Evolutionary conservation across 2,113 vertebrate genomes (phyloP).

Genomic region (Siniperca knerii): DNA sequence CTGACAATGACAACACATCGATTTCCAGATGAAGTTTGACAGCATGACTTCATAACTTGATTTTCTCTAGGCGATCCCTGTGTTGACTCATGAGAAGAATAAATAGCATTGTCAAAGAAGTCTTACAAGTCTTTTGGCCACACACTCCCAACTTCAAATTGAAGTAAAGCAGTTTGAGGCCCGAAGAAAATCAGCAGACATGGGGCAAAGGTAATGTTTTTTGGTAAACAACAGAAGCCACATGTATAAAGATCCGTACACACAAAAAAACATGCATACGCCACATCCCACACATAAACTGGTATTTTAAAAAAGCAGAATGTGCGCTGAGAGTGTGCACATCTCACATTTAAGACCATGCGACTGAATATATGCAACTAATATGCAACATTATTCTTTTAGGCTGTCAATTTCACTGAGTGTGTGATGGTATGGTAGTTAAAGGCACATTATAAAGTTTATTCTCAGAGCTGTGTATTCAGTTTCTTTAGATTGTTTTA

Average conservation of each 20-base stretch:
- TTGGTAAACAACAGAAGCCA: not conserved
- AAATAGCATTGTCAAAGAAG: not conserved
- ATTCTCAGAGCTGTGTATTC: not conserved
- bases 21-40: conserved; percentile 44
- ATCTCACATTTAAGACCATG: no score
- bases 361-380: not conserved
- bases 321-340: no score
- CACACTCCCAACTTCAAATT: not conserved
- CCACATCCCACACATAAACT: not conserved
- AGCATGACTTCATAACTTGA: conserved; percentile 24
- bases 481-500: not conserved
- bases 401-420: not conserved
- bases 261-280: not conserved
- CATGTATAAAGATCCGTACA: not conserved
- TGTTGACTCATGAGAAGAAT: conserved; percentile 6
- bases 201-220: not conserved
- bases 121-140: not conserved
- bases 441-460: not conserved
- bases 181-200: not conserved
- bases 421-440: not conserved
- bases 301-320: not conserved
- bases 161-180: not conserved
- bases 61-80: not conserved
- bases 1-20: conserved; percentile 19
- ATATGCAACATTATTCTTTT: not conserved